phyloP scores from a whole-genome alignment of 2,113 vertebrate genomes.

The Nycticryphes semicollaris region DNA sequence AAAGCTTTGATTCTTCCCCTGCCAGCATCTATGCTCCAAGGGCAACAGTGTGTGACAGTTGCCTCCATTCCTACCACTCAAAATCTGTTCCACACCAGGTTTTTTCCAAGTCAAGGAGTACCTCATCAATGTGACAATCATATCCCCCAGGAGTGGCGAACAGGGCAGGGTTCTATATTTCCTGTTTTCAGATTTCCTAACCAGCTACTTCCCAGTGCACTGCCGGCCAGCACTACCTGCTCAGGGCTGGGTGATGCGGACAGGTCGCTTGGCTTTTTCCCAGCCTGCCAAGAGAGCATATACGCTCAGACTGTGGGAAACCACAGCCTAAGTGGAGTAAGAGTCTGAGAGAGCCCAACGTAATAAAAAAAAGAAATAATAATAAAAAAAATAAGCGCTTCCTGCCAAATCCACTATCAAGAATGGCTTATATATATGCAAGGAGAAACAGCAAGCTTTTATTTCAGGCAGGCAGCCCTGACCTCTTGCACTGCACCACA shows the following conservation, averaged over 20 bases:
- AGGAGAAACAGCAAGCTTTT: background rate
- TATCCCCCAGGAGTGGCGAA: background rate
- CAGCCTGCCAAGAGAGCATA: background rate
- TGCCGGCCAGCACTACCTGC: background rate
- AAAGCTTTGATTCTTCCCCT: background rate
- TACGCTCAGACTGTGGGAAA: background rate
- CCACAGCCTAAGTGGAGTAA: background rate
- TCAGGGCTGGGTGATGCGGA: accelerated
- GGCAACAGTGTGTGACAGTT: background rate
- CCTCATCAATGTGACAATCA: accelerated
- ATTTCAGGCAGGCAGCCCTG: background rate
- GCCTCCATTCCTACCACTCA: background rate
- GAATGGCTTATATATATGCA: background rate
- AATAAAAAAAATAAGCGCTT: background rate
- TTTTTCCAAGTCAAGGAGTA: background rate
- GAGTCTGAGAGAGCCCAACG: background rate
- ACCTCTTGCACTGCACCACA: background rate
- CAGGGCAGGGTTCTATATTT: background rate
- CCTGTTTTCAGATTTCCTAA: background rate
- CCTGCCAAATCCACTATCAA: background rate
- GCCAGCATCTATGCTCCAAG: background rate
- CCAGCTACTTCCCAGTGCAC: background rate
- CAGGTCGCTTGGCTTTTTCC: background rate
- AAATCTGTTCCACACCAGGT: background rate
- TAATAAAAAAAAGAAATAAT: background rate